Evolutionary conservation across 2,888 invertebrate species (phyloP).

Genomic region (Nymphalis c-album): DNA sequence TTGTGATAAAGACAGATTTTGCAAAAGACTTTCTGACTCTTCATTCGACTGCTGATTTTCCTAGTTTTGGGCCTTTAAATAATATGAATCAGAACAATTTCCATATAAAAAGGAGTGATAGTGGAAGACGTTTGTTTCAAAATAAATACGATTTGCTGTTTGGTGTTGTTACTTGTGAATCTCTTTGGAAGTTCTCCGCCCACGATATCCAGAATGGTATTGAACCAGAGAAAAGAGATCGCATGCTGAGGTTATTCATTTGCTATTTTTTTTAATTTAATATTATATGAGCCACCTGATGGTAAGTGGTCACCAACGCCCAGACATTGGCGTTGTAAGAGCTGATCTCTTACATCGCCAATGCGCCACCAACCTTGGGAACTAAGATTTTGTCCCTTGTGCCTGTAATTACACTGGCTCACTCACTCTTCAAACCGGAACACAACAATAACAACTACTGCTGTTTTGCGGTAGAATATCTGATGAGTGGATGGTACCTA

Average conservation of each 20-base stretch:
- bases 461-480: too few species aligned
- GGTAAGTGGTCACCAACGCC: too few species aligned
- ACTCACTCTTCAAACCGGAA: too few species aligned
- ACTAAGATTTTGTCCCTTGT: too few species aligned
- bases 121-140: constrained; percentile 80
- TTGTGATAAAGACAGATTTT: constrained; percentile 94
- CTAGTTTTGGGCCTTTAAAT: constrained; percentile 82
- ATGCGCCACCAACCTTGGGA: too few species aligned
- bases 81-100: constrained; percentile 80
- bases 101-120: constrained; percentile 83
- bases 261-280: too few species aligned
- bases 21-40: constrained; percentile 89
- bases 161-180: constrained; percentile 95
- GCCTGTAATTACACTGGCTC: too few species aligned
- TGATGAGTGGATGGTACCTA: too few species aligned
- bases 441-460: too few species aligned
- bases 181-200: constrained; percentile 94
- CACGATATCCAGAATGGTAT: constrained; percentile 91
- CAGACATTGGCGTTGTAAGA: too few species aligned
- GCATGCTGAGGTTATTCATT: constrained; percentile 83
- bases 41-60: constrained; percentile 84
- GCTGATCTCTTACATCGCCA: too few species aligned
- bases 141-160: constrained; percentile 92
- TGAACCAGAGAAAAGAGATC: constrained; percentile 92
- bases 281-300: too few species aligned